Conservation (phyloP, 2,113 vertebrate genomes). For the Thomomys bottae region DNA sequence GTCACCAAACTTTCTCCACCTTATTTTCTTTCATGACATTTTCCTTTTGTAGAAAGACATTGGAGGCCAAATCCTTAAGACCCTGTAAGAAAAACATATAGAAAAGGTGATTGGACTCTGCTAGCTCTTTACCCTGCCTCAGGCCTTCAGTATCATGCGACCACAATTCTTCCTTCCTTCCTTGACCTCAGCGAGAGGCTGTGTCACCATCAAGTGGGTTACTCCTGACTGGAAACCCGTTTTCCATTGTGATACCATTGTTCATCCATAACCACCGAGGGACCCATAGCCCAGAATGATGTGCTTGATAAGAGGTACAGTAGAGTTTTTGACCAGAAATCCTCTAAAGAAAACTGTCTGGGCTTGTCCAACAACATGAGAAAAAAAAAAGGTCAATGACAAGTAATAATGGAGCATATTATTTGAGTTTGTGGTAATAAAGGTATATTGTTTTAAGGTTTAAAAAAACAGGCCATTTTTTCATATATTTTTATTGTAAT, state of each 20-base stretch:
- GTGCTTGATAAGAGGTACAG: not conserved
- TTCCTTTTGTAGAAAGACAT: constrained; percentile 46
- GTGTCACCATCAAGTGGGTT: not conserved
- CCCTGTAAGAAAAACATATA: not conserved
- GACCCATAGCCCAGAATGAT: not conserved
- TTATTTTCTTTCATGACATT: constrained; percentile 42
- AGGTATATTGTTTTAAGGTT: constrained; percentile 4
- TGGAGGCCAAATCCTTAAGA: constrained; percentile 8
- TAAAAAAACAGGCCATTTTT: not conserved
- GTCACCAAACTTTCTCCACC: constrained; percentile 14
- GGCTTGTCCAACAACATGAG: not conserved
- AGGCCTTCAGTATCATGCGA: not conserved
- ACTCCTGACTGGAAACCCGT: not conserved
- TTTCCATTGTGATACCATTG: not conserved
- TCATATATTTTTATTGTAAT: no score
- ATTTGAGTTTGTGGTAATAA: not conserved
- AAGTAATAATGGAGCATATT: not conserved
- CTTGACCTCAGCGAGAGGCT: not conserved
- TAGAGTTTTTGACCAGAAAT: not conserved
- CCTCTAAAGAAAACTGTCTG: constrained; percentile 24
- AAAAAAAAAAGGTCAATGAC: not conserved
- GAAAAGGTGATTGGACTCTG: not conserved
- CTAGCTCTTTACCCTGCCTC: not conserved
- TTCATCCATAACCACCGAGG: not conserved
- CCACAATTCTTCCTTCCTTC: not conserved